Conservation (phyloP, 2,113 vertebrate species). For the Podilymbus podiceps region DNA sequence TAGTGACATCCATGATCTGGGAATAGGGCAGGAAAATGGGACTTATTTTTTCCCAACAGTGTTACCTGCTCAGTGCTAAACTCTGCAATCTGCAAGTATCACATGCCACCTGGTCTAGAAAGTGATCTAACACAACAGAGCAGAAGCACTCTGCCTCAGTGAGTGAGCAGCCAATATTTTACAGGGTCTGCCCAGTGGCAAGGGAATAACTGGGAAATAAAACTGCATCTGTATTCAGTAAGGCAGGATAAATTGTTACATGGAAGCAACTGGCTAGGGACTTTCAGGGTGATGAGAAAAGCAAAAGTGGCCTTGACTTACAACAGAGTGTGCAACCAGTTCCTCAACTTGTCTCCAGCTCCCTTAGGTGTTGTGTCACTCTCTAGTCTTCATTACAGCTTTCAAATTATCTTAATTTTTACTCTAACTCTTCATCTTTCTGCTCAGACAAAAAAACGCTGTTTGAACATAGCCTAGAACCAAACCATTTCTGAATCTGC, state of each 20-base stretch:
- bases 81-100: not conserved
- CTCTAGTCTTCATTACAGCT: not conserved
- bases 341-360: not conserved
- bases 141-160: not conserved
- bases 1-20: not conserved
- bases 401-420: not conserved
- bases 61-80: not conserved
- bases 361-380: not conserved
- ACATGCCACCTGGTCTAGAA: not conserved
- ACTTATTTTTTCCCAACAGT: fast-evolving
- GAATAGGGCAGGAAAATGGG: not conserved
- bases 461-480: not conserved
- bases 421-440: not conserved
- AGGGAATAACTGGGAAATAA: not conserved
- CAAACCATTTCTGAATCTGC: not conserved
- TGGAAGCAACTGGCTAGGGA: not conserved
- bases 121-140: not conserved
- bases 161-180: not conserved
- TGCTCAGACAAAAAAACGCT: not conserved
- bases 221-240: not conserved
- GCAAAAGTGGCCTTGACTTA: not conserved
- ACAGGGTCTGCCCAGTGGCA: not conserved
- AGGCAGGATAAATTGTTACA: not conserved
- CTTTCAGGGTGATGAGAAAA: not conserved
- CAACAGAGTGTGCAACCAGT: not conserved